Evolutionary conservation across 2,888 invertebrate genomes (phyloP), one percentile per base, ranked within the genome.

Genomic region (Cryptocheilus praepositus): DNA sequence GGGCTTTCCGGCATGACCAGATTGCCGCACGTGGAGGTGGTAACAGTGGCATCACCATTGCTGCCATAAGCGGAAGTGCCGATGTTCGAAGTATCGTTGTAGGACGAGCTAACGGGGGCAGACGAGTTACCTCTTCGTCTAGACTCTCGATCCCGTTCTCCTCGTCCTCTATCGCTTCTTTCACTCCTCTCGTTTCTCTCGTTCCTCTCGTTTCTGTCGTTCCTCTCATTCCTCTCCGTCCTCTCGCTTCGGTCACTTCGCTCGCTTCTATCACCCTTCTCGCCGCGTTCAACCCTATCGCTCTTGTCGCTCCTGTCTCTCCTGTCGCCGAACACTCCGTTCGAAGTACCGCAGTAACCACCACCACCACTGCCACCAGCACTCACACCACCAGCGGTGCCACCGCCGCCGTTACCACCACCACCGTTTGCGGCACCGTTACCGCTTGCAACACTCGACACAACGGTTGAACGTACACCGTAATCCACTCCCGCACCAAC

Each of bases 221-320:
- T 15, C 22, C 46, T 64, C 57, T 36, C 57, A 7, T 7, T 49
- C 52, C 51, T 56, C 25, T 15, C 60, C 43, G 21, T 64, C 43
- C 25, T 60, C 64, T 70, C 43, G 64, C 46, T 76, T 64, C 16
- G 70, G 21, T 16, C 36, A 11, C 36, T 36, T 11, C 36, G 7
- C 11, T 36, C 36, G 36, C 11, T 36, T 11, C 36, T 36, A 7
- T 36, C 36, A 36, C 36, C 13, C 36, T 11, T 36, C 7, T 36
- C 64, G 18, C 77, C 68, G 13, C 78, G 71, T 56, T 83, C 82
- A 55, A 56, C 66, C 22, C 61, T 68, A 46, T 19, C 28, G 13
- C 25, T 49, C 74, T 85, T 73, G 19, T 81, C 79, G 61, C 75
- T 81, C 22, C 85, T 79, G 22, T 84, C 83, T 73, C 79, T 79